Base-by-base conservation (phyloP, 2,888 invertebrate genomes). In the Dermolepida albohirtum region DNA sequence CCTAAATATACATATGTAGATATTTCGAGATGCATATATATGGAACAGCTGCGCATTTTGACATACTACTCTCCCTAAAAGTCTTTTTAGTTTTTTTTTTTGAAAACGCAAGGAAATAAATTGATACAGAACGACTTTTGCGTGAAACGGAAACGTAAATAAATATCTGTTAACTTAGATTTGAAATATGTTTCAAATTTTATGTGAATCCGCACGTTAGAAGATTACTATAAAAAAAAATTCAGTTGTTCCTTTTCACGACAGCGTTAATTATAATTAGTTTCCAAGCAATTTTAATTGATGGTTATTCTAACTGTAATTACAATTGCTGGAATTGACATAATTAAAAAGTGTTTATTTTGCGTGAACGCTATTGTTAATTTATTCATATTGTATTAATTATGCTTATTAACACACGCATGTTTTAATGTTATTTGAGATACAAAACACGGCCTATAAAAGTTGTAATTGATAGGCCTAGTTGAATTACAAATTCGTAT, bases 31-130 rank as follows among this genome's bases (percentile, higher is more conserved):
- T 57, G 57, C 22, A 43, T 39, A 41, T 57, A 57, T 12, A 34
- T 10, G 10, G 27, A 57, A 57, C 57, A 57, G 57, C 54, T 54
- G 54, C 57, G 12, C 22, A 22, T 41, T 57, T 57, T 57, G 57
- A 57, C 57, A 57, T 27, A 57, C 1, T 44, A 43, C 22, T 12
- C 57, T 27, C 43, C 43, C 27, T 41, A 57, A 22, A 43, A 22
- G 17, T 43, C 43, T 57, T 43, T 27, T 43, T 43, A 17, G 12
- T 12, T 43, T 57, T 57, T 57, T 17, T 43, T 12, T n/a, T 57
- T 17, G 57, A 43, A 41, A 57, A 57, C 43, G 29, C 43, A 27
- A 41, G 57, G 43, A 57, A 57, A 57, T 57, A 57, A 57, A 57
- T 57, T 43, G 22, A 22, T 57, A 43, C 10, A 22, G 57, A 57